phyloP scores from a whole-genome alignment of 2,888 invertebrate genomes.

The Troides aeacus region DNA sequence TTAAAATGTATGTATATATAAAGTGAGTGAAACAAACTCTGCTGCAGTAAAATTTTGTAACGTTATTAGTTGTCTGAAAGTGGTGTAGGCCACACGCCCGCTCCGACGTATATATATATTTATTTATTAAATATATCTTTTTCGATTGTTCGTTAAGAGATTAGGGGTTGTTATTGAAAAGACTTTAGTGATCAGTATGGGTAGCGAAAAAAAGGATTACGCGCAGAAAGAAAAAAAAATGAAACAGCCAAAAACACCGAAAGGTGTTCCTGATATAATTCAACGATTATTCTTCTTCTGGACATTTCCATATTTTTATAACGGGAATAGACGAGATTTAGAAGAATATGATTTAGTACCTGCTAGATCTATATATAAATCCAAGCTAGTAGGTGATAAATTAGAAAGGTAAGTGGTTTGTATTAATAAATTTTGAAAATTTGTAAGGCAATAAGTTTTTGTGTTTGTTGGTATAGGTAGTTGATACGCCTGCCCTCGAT shows the following conservation, averaged over 20 bases:
- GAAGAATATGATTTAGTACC: slow-evolving; percentile 87
- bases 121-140: not conserved
- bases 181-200: slow-evolving; percentile 29
- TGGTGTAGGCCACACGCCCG: slow-evolving; percentile 25
- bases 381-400: slow-evolving; percentile 83
- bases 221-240: slow-evolving; percentile 34
- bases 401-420: slow-evolving; percentile 80
- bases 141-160: not conserved
- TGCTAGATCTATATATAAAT: slow-evolving; percentile 84
- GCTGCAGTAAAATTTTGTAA: slow-evolving; percentile 18
- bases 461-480: not conserved
- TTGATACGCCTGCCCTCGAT: not conserved
- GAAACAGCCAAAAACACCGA: slow-evolving; percentile 40
- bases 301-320: slow-evolving; percentile 87
- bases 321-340: slow-evolving; percentile 86
- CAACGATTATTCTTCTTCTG: slow-evolving; percentile 85
- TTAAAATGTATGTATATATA: slow-evolving; percentile 15
- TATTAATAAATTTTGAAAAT: not conserved
- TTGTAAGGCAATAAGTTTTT: not conserved
- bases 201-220: slow-evolving; percentile 35
- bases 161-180: slow-evolving; percentile 9
- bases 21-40: slow-evolving; percentile 5
- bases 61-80: slow-evolving; percentile 26
- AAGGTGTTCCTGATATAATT: slow-evolving; percentile 64
- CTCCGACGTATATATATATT: not conserved